A percentile compares a stretch with the other conserved stretches of the same genome.
These are phyloP conservation scores for Carposina sasakii DNA, from an alignment of 1,140 invertebrate genomes.

Conservation along the genomic window DNA sequence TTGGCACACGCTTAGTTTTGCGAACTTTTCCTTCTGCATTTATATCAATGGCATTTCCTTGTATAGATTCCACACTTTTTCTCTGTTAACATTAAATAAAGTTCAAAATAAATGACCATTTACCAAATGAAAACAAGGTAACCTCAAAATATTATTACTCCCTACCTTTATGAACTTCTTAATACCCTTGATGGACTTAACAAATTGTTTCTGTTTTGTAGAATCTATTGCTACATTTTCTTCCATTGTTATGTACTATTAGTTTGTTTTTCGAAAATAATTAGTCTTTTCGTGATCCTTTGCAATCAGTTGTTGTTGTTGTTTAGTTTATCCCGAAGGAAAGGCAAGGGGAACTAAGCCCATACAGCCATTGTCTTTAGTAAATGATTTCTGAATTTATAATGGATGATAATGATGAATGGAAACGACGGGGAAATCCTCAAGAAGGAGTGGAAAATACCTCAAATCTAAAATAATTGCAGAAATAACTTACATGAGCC, in stretches of 20 bases:
- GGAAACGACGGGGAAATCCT: too few species aligned
- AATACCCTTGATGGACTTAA: conserved; percentile 62
- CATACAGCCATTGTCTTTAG: too few species aligned
- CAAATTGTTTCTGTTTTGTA: conserved; percentile 56
- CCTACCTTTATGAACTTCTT: conserved; percentile 61
- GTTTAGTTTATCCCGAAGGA: too few species aligned
- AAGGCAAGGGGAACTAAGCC: too few species aligned
- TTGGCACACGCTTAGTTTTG: conserved; percentile 34
- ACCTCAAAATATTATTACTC: conserved; percentile 5
- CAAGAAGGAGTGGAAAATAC: too few species aligned
- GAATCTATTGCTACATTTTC: conserved; percentile 65
- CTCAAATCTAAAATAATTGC: too few species aligned
- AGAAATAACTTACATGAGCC: too few species aligned
- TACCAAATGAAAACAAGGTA: conserved; percentile 29
- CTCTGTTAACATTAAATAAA: conserved; percentile 27
- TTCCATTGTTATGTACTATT: conserved; percentile 57
- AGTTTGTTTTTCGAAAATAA: too few species aligned
- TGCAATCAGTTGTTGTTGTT: too few species aligned
- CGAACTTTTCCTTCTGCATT: conserved; percentile 23
- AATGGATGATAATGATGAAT: too few species aligned
- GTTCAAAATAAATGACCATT: conserved; percentile 8
- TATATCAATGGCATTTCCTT: conserved; percentile 11
- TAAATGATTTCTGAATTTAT: too few species aligned
- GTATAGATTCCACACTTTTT: conserved; percentile 22
- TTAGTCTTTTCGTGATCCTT: too few species aligned